Conservation (phyloP, 2,797 vertebrate genomes). For the Lates japonicus region DNA sequence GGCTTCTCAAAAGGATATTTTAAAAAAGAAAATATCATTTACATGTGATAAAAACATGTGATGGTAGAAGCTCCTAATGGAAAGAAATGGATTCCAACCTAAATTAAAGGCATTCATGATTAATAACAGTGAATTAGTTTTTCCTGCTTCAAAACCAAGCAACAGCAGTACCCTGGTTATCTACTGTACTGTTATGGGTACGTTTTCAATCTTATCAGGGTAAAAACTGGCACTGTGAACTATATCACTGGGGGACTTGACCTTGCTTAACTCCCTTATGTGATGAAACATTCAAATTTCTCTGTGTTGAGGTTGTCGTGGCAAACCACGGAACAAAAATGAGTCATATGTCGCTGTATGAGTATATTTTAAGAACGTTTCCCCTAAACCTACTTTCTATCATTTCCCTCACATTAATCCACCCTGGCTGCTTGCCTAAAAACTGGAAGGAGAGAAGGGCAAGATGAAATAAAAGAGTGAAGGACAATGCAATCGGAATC, state of each 20-base stretch:
- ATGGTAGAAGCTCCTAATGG: no score
- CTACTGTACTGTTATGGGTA: not conserved
- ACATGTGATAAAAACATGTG: no score
- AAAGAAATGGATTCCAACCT: not conserved
- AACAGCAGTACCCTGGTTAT: not conserved
- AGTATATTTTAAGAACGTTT: not conserved
- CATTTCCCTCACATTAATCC: conserved; percentile 6
- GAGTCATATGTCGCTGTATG: not conserved
- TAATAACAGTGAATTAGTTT: not conserved
- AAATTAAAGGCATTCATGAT: not conserved
- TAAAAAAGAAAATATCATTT: no score
- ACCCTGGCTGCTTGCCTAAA: not conserved
- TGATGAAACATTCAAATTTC: not conserved
- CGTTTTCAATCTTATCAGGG: not conserved
- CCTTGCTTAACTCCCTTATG: not conserved
- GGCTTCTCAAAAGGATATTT: not conserved
- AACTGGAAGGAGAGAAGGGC: not conserved
- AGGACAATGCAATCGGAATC: conserved; percentile 24
- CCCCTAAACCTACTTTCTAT: not conserved
- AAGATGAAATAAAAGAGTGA: conserved; percentile 21
- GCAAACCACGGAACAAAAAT: conserved; percentile 10
- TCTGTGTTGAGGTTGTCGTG: not conserved
- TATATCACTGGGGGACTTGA: not conserved
- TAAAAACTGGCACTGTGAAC: not conserved
- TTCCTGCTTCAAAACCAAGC: not conserved